Conservation (phyloP, 2,113 vertebrate species). For the Platysteira castanea region DNA sequence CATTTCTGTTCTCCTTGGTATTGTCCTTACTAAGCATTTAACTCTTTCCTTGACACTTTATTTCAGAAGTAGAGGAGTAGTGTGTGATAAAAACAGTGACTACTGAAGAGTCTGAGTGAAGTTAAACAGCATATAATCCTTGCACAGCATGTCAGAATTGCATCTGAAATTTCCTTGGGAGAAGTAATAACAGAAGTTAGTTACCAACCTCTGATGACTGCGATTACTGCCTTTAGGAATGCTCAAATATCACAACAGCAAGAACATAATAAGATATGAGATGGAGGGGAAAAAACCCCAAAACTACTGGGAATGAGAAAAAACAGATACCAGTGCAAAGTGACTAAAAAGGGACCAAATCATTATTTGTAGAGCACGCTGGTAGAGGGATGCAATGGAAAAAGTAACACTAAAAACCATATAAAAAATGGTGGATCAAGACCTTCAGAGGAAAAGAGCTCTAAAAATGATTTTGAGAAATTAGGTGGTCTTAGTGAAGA, state of each 20-base stretch:
- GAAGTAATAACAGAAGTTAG: background rate
- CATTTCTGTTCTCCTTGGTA: background rate
- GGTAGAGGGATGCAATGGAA: background rate
- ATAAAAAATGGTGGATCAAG: background rate
- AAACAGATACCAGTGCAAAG: background rate
- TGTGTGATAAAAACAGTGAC: background rate
- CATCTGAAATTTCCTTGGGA: background rate
- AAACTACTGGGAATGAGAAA: background rate
- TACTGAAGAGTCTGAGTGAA: background rate
- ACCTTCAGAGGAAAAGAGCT: background rate
- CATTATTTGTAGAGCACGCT: background rate
- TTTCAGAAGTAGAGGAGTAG: background rate
- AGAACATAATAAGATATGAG: background rate
- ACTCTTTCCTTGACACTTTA: background rate
- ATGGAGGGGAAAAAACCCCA: rapidly evolving
- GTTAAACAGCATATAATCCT: background rate
- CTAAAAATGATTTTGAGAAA: background rate
- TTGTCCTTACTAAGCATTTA: background rate
- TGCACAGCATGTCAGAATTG: background rate
- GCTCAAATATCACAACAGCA: background rate
- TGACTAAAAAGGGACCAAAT: background rate
- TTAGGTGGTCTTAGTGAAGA: background rate
- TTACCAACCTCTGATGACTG: background rate
- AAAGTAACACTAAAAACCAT: background rate
- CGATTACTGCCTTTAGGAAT: rapidly evolving